Evolutionary conservation across 1,140 invertebrate genomes (phyloP), one percentile per base, ranked within the genome.

Genomic region (Eueides isabella): DNA sequence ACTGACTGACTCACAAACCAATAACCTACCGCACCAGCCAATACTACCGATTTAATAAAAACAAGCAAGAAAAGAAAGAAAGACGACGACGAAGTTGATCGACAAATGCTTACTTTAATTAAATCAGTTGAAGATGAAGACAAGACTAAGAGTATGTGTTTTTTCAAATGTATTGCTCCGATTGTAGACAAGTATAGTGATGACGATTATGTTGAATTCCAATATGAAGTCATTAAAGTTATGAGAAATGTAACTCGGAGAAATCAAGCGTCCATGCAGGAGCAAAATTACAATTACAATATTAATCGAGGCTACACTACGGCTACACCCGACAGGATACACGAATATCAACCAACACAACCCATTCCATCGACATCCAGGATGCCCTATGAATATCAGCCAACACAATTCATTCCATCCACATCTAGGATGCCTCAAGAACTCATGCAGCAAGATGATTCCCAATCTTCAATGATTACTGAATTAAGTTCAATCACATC

Each of bases 101-200:
- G 74, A 80, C 74, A 76, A 76, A 78, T 78, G 71, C 75, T 76
- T 76, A 78, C 74, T 76, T 80, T 78, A 78, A 78, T 80, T 76
- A 76, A 78, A 63, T 63, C 61, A 78, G 76, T 80, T 78, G 71
- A 78, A 78, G 72, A 78, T 76, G 79, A 80, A 79, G 77, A 80
- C 75, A 76, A 82, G 69, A 81, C 77, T 76, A 76, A 76, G 73
- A 80, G 73, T 78, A 82, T 82, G 76, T 82, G 75, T n/a, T 78
- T 82, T 82, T 82, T 82, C 75, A 78, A 82, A 78, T 68, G 78
- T 78, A 82, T 82, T 78, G 78, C 80, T 82, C 80, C 74, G 65
- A 82, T 72, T 82, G 74, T 82, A 76, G 78, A 82, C 74, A 81
- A 77, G 80, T 77, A 73, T 76, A 80, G 74, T 78, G 79, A 80